Evolutionary conservation across 1,140 invertebrate genomes (phyloP).

Genomic region (Hypsibius dujardini): DNA sequence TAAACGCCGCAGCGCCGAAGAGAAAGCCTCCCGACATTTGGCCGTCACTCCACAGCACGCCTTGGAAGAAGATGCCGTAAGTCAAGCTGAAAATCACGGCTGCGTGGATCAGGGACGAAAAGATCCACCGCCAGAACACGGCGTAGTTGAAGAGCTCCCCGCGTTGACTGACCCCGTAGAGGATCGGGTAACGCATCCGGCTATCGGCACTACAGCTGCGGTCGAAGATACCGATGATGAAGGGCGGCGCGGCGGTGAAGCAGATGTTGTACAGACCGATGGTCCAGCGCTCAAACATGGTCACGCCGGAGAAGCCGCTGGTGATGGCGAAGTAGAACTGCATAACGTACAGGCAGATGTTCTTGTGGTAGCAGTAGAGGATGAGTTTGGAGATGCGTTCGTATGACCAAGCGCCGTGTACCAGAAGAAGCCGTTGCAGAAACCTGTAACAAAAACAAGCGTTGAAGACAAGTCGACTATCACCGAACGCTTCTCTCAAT

Average conservation of each 20-base stretch:
- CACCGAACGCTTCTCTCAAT: no score
- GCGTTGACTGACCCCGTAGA: constrained; percentile 75
- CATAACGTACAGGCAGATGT: constrained; percentile 91
- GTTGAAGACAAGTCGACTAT: no score
- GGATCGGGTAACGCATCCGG: constrained; percentile 67
- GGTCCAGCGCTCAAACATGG: constrained; percentile 93
- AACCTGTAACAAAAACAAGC: constrained; percentile 18
- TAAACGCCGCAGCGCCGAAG: constrained; percentile 11
- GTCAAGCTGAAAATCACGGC: background rate
- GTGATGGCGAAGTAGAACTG: constrained; percentile 90
- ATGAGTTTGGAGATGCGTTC: constrained; percentile 90
- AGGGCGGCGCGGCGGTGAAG: constrained; percentile 84
- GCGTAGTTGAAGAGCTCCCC: constrained; percentile 50
- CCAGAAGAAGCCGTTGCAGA: constrained; percentile 52
- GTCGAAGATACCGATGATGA: constrained; percentile 85
- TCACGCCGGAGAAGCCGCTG: constrained; percentile 93
- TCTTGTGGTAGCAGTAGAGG: constrained; percentile 98
- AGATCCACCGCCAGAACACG: constrained; percentile 11
- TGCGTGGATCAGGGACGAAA: background rate
- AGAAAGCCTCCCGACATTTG: constrained; percentile 4
- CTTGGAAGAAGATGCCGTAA: background rate
- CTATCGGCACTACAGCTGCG: constrained; percentile 82
- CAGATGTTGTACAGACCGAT: constrained; percentile 86
- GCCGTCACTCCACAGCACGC: background rate
- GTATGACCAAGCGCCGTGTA: constrained; percentile 98